Base-by-base conservation (phyloP, 92 coral and sea anemone species). In the Heliopora coerulea region DNA sequence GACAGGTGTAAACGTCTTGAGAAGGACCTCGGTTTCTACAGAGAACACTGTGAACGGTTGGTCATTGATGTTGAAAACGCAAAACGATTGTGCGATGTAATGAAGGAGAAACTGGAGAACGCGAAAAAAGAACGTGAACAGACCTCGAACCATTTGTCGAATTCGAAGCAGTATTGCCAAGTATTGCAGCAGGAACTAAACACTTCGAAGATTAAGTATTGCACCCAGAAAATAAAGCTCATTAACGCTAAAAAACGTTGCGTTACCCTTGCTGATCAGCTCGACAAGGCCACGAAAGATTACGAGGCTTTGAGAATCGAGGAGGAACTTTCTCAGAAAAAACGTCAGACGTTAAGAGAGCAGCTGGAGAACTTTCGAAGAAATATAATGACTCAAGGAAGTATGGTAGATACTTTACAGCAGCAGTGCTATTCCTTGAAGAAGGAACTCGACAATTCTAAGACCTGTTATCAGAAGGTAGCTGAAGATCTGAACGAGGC, bases 391-490 rank as follows among this genome's bases (percentile, higher is more conserved):
- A 92, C 91, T 0, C 97, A 92, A 59, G 96, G 97, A 12, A 87
- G 91, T 66, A 92, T 92, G 97, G 65, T 92, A 14, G 97, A 92
- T 66, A 89, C 86, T 39, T 49, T 92, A 23, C 97, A 92, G 63
- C 91, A 92, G 26, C 97, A 92, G 86, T 92, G 97, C 78, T 92
- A 84, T 74, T 79, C 78, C 4, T 57, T 92, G 59, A 85, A 86
- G 65, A 86, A 92, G 44, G 97, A 89, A 39, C 63, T 92, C 23
- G 92, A 92, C 54, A 91, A 86, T 8, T 57, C 97, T 14, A 85
- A 86, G 75, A 82, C 89, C 8, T 80, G 74, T 63, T 85, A 86
- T 62, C 74, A 79, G 33, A 84, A 80, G 54, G 74, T 85, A 65
- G 80, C 88, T 24, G 79, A 85, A 39, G 91, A 89, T 30, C 78